Base-by-base conservation (phyloP, 2,797 vertebrate genomes). In the Periophthalmus magnuspinnatus region DNA sequence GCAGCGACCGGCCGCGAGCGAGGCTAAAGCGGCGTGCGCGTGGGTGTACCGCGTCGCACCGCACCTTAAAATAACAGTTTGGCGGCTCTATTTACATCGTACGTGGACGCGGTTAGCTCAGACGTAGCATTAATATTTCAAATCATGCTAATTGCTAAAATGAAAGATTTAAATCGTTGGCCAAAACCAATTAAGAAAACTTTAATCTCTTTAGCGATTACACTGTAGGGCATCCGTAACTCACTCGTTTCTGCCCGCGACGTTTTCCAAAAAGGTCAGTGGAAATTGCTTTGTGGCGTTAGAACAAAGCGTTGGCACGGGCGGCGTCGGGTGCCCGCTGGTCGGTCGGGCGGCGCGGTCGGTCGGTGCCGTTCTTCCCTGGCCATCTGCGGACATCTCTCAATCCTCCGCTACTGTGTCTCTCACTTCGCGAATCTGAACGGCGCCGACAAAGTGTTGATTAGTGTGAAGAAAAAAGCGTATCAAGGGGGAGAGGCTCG, bases 161-260 rank as follows among this genome's bases (percentile, higher is more conserved):
- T 92, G 88, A 90, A 94, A 95, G 96, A 97, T 94, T 95, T 92
- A 94, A 95, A 93, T 93, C 93, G 93, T 94, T 95, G 96, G 96
- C 96, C 95, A 94, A 94, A 95, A 95, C 94, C 96, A 97, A 98
- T 97, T 97, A 97, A 94, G 93, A 93, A 91, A 90, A 93, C 94
- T 94, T 95, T 97, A 96, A 97, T 97, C 94, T 95, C 95, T 91
- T 96, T 92, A 95, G 92, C 95, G 97, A 96, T 97, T 97, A 97
- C 93, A 94, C 95, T 95, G 92, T 92, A 94, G 95, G 95, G 94
- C 95, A 95, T 96, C 95, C 95, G 96, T 94, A 93, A 94, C 93
- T 90, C 91, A 90, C 89, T 91, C 93, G 92, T 93, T 94, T 94
- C 91, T 92, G 93, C 85, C 90, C 83, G 91, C 88, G 93, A 93